These are phyloP conservation scores for Dendrolimus punctatus DNA, from an alignment of 1,140 invertebrate species.

Conservation along the genomic window DNA sequence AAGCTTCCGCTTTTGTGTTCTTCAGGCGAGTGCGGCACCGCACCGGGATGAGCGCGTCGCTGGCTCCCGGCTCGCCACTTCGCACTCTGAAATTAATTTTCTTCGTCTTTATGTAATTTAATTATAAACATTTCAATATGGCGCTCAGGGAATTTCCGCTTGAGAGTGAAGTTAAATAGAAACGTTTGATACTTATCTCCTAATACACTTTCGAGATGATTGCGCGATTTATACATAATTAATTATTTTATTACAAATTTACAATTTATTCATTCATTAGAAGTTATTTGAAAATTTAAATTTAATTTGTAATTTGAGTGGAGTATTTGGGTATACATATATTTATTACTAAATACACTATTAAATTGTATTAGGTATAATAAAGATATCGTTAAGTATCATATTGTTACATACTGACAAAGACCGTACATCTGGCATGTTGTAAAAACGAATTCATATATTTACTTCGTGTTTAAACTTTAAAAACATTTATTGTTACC, in stretches of 20 bases:
- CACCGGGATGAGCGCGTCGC: slow-evolving; percentile 14
- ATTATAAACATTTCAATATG: slow-evolving; percentile 73
- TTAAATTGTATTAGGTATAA: too few relatives aligned
- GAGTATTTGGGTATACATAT: too few relatives aligned
- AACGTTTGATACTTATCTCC: slow-evolving; percentile 70
- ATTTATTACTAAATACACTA: too few relatives aligned
- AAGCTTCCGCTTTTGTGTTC: slow-evolving; percentile 50
- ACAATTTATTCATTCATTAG: not conserved
- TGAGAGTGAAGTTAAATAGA: slow-evolving; percentile 65
- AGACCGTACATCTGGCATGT: too few relatives aligned
- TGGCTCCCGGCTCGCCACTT: slow-evolving; percentile 44
- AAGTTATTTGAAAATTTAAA: not conserved
- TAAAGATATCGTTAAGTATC: too few relatives aligned
- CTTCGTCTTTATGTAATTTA: slow-evolving; percentile 72
- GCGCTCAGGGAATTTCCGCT: slow-evolving; percentile 63
- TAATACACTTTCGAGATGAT: slow-evolving; percentile 65
- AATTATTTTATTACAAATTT: slow-evolving; percentile 38
- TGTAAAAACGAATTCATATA: too few relatives aligned
- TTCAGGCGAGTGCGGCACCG: slow-evolving; percentile 17
- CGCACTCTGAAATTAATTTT: slow-evolving; percentile 70
- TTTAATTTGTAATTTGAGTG: too few relatives aligned
- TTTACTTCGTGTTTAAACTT: too few relatives aligned
- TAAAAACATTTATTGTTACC: too few relatives aligned
- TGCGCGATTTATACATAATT: slow-evolving; percentile 52
- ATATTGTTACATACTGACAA: too few relatives aligned